phyloP scores from a whole-genome alignment of 2,888 invertebrate species.

The Cyclophora albipunctata region DNA sequence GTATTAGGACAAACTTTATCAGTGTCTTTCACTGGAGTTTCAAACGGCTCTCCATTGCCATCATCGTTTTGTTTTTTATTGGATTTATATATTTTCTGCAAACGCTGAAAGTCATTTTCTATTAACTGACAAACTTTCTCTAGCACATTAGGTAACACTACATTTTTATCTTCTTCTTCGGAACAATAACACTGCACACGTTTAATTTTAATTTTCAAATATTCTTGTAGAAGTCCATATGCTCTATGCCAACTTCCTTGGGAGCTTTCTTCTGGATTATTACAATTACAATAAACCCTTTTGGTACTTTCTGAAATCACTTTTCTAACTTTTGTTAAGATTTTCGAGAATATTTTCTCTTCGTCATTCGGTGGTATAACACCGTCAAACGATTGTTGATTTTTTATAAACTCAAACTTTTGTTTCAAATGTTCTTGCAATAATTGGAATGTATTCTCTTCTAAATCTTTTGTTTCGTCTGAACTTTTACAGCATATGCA shows the following conservation, averaged over 20 bases:
- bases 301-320: conserved; percentile 45
- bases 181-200: conserved; percentile 47
- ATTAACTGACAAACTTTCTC: conserved; percentile 51
- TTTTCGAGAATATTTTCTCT: conserved; percentile 39
- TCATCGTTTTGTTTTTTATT: too few species aligned
- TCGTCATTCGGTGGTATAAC: conserved; percentile 42
- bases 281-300: conserved; percentile 40
- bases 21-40: too few species aligned
- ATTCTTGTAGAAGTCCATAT: conserved; percentile 57
- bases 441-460: conserved; percentile 55
- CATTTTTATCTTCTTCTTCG: conserved; percentile 26
- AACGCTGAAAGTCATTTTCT: conserved; percentile 54
- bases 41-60: too few species aligned
- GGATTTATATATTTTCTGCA: conserved; percentile 12
- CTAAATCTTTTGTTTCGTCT: conserved; percentile 43
- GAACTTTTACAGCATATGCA: conserved; percentile 47
- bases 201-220: conserved; percentile 59
- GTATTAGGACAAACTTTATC: too few species aligned
- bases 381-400: conserved; percentile 27
- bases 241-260: conserved; percentile 59
- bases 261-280: conserved; percentile 14
- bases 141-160: conserved; percentile 39
- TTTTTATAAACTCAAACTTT: conserved; percentile 44
- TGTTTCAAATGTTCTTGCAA: conserved; percentile 50
- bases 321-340: conserved; percentile 47